Evolutionary conservation across 2,888 invertebrate species (phyloP).

Genomic region (Chymomyza fuscimana): DNA sequence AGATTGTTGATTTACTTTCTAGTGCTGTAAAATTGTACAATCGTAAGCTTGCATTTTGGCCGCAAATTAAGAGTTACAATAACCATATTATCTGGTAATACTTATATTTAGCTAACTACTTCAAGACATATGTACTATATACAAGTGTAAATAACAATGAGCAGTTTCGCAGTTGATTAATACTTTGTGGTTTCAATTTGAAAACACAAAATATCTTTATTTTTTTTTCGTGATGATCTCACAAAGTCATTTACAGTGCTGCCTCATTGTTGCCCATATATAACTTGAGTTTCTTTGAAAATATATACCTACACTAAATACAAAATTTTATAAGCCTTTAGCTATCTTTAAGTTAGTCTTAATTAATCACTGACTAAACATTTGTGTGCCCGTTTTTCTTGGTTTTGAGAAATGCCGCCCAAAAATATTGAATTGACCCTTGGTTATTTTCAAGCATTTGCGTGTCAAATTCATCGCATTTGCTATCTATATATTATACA

Average conservation of each 20-base stretch:
- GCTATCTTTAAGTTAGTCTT: not conserved
- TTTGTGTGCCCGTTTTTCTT: not conserved
- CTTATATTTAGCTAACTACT: not conserved
- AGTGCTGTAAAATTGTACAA: not conserved
- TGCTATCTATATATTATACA: conserved; percentile 20
- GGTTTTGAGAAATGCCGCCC: not conserved
- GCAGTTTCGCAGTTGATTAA: not conserved
- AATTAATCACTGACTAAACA: not conserved
- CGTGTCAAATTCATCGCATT: conserved; percentile 13
- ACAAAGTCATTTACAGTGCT: conserved; percentile 19
- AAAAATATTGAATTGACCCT: conserved; percentile 14
- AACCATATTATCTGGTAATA: not conserved
- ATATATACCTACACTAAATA: not conserved
- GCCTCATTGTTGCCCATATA: conserved; percentile 20
- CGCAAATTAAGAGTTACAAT: not conserved
- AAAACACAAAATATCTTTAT: not conserved
- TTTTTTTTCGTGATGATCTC: conserved; percentile 33
- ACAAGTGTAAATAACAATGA: not conserved
- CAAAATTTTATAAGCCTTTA: not conserved
- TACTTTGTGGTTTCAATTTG: not conserved
- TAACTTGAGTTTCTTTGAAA: conserved; percentile 8
- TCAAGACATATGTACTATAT: not conserved
- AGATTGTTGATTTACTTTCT: not conserved
- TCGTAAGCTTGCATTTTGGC: not conserved
- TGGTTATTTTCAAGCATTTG: conserved; percentile 7